Base-by-base conservation (phyloP, 2,797 vertebrate species). In the Cygnus olor region DNA sequence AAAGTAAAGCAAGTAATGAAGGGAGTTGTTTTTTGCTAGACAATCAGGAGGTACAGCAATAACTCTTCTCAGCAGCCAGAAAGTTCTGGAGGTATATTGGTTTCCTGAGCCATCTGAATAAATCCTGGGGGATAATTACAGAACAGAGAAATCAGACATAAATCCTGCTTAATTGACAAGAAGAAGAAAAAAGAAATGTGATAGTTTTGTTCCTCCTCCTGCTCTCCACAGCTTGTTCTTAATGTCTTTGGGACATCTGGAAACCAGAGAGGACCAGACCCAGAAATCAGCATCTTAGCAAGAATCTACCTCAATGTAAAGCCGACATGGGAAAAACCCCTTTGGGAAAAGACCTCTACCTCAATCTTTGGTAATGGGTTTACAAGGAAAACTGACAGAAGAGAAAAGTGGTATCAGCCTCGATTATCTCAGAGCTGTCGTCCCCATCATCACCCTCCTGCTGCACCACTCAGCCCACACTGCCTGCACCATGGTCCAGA, bases 101-200 rank as follows among this genome's bases (percentile, higher is more conserved):
- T 92, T 97, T 96, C 93, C 88, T 95, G 85, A 97, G 94, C 21
- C 89, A 73, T 77, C 88, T 82, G 87, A 97, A 96, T 97, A 98
- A 97, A 97, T 97, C 96, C 95, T 93, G 81, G 83, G 89, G 89
- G 88, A 90, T 97, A 98, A 97, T 98, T 97, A 97, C 94, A 88
- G 91, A 96, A 84, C 72, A 80, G 83, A 96, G 84, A 57, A 95
- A 95, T 53, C 96, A 95, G 92, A 89, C 93, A 98, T 97, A 97
- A 97, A 97, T 97, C 96, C 96, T 61, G 80, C 97, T 97, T 97
- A 98, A 97, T 98, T 98, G 97, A 94, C 97, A 97, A 65, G 66
- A 95, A 70, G 0, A 6, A 94, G 90, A 85, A 85, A 85, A 93
- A 72, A 72, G 45, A 15, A 78, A 79, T 34, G 61, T 51, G 60